Base-by-base conservation (phyloP, 2,888 invertebrate species). In the Liodrosophila aerea region DNA sequence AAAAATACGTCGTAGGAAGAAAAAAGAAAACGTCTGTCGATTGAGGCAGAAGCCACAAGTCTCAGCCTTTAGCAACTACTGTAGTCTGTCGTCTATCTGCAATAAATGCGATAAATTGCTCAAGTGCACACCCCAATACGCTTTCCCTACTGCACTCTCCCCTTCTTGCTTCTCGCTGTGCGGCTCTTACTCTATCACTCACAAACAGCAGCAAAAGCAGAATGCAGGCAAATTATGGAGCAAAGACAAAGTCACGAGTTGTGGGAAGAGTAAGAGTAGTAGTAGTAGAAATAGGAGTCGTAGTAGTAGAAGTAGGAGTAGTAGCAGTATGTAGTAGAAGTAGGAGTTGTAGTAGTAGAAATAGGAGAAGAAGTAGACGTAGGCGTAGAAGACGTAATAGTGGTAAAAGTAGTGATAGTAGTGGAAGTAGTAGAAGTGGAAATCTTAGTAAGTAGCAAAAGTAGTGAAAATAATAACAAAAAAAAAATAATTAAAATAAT, bases 61-160 rank as follows among this genome's bases (percentile, higher is more conserved):
- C 40, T 1, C 18, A 1, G 4, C 0, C 12, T 8, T n/a, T 27
- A 3, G 13, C 36, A 44, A 57, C 45, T 56, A n/a, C n/a, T n/a
- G n/a, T n/a, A 56, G 53, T 44, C 41, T 45, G 53, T 57, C 49
- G 60, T 71, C 59, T 58, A 60, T 41, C 56, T 68, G 69, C 72
- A 66, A 71, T 59, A 74, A 75, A 75, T 73, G 82, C 85, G 67
- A 81, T 78, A 78, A 78, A 78, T 78, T 78, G 85, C 74, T 77
- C 77, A 73, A 77, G 64, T 84, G 82, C 71, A 81, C 40, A 61
- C 9, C 7, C 49, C 45, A 27, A 22, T 22, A 22, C 22, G 22
- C 22, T 22, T 22, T 22, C 5, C 22, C 22, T 22, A n/a, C 22
- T 22, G 13, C 12, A 30, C 13, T 27, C 49, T n/a, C 46, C 22